phyloP scores from a whole-genome alignment of 2,888 invertebrate genomes.

The Willowsia nigromaculata region DNA sequence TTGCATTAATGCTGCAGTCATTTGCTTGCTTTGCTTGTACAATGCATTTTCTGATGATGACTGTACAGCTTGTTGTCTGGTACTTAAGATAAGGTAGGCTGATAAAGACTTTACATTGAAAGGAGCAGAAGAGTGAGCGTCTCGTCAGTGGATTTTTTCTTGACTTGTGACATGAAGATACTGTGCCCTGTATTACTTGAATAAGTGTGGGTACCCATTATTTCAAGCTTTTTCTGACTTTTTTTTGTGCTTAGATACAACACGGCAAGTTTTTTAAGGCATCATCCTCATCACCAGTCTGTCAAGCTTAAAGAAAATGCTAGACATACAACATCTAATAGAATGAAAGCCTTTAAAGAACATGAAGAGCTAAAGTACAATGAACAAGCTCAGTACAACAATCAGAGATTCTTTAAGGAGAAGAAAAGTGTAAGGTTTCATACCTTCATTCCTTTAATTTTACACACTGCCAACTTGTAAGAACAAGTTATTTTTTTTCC shows the following conservation, averaged over 20 bases:
- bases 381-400: neutral
- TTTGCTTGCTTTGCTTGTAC: neutral
- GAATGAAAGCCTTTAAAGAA: neutral
- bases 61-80: neutral
- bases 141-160: neutral
- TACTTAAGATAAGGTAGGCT: slow-evolving; percentile 19
- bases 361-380: neutral
- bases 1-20: neutral
- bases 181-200: neutral
- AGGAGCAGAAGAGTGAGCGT: neutral
- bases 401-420: neutral
- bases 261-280: neutral
- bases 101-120: neutral
- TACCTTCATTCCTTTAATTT: too few species aligned
- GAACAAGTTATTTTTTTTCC: neutral
- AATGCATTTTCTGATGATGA: neutral
- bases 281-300: neutral
- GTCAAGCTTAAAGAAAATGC: neutral
- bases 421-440: slow-evolving; percentile 39
- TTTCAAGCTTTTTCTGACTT: too few species aligned
- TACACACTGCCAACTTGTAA: too few species aligned
- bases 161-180: neutral
- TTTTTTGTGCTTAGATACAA: neutral
- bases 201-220: neutral
- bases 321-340: neutral